Evolutionary conservation across 2,113 vertebrate genomes (phyloP).

Genomic region (Leuciscus idus): DNA sequence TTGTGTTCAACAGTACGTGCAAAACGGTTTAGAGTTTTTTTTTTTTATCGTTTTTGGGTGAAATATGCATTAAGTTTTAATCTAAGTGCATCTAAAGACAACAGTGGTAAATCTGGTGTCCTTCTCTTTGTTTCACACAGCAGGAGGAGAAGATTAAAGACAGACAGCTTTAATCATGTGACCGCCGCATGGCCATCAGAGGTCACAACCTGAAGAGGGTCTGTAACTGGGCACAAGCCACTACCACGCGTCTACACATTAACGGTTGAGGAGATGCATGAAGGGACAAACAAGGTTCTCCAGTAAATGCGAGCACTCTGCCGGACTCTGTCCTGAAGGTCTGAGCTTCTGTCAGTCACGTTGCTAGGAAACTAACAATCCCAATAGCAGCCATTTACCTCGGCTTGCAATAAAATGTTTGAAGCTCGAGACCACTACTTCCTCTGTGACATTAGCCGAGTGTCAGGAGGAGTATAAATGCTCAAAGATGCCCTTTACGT

Average conservation of each 20-base stretch:
- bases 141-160: not conserved
- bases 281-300: not conserved
- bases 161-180: not conserved
- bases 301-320: not conserved
- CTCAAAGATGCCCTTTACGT: not conserved
- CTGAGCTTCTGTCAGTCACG: conserved; percentile 27
- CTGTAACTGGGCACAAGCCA: not conserved
- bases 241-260: not conserved
- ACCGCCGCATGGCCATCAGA: not conserved
- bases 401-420: not conserved
- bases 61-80: not conserved
- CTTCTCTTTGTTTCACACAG: not conserved
- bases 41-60: not conserved
- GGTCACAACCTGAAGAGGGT: not conserved
- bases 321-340: conserved; percentile 2
- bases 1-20: too few species aligned
- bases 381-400: conserved; percentile 9
- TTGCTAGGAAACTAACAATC: conserved; percentile 36
- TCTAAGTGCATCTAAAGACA: not conserved
- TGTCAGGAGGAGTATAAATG: conserved; percentile 1
- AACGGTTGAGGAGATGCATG: not conserved
- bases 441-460: not conserved
- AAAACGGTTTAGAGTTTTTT: too few species aligned
- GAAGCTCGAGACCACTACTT: conserved; percentile 5
- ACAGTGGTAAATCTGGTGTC: not conserved